Evolutionary conservation across 2,888 invertebrate genomes (phyloP), one percentile per base, ranked within the genome.

Genomic region (Eustalomyia histrio): DNA sequence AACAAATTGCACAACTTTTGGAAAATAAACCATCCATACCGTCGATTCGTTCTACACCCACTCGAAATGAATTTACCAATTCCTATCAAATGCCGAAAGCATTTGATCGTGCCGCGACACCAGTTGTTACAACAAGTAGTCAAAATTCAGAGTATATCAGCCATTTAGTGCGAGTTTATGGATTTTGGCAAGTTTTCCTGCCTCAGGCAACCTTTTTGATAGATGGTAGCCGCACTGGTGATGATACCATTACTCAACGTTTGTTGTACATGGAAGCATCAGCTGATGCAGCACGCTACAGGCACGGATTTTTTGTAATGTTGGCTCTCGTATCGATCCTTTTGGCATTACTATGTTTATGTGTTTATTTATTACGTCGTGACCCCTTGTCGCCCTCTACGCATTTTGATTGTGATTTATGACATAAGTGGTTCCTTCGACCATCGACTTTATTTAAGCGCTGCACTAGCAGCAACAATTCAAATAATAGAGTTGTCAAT

Each of bases 281-380:
- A 29, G 89, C 89, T 1, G 90, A 90, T 83, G 89, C 89, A 0
- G 85, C 86, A 6, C 89, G 90, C 18, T 91, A 90, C 78, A 89
- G 89, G 4, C 90, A 90, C 68, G 91, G 90, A 0, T 91, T 91
- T 76, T 91, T 90, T 79, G 88, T 89, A 4, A 88, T 91, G 89
- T 81, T 91, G 2, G 85, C 85, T 0, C 81, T 91, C 1, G 89
- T 90, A 1, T 87, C 89, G 58, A 67, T 90, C 8, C 85, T 91
- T 0, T 80, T 91, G 16, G 86, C 87, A 0, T 86, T 90, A 2
- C 83, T 91, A 1, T 88, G 89, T 1, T 65, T 91, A 7, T 91
- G 91, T 75, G 88, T 91, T 0, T 90, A 90, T 65, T 81, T 91
- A 17, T 57, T 91, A 17, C 88, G 87, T 0, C 88, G 88, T 1